Base-by-base conservation (phyloP, 2,113 vertebrate species). In the Hemiprocne comata region DNA sequence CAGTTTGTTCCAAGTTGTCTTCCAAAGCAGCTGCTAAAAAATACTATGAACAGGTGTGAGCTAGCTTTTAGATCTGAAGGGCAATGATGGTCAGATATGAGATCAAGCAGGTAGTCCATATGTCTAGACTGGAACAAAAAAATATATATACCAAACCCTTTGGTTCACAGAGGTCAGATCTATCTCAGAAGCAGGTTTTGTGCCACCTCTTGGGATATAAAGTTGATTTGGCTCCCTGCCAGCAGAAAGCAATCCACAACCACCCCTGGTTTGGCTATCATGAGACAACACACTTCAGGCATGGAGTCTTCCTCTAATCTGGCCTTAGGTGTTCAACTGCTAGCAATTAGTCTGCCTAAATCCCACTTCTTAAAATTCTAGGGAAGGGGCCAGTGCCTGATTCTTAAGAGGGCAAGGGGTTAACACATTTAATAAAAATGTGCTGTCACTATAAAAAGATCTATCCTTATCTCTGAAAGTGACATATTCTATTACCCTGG, bases 391-490 rank as follows among this genome's bases (percentile, higher is more conserved):
- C 75, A 54, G 65, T 81, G 69, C 42, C 81, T 92, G 66, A 96
- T 83, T 92, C 44, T 95, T 81, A 84, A 89, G 69, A 81, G 75
- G 88, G 73, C 85, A 82, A 46, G 65, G 93, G 84, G 96, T 93
- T 96, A 98, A 97, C 87, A 72, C 83, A 40, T 79, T 96, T 92
- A 95, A 92, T 95, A 91, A 94, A 90, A 97, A 85, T 91, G 38
- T 70, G 85, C 94, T 75, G 91, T 77, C 79, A 69, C 87, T 96
- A 93, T 94, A 96, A 96, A 98, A 96, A 97, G 93, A 96, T 97
- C 90, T 73, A 93, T 96, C 83, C 71, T 33, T 96, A 94, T 96
- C 93, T 97, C 85, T 79, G 87, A 71, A 96, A 87, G 23, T 13
- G 3, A 94, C 78, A 75, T 72, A 91, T 84, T 96, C 94, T 95